Evolutionary conservation across 2,888 invertebrate species (phyloP), one percentile per base, ranked within the genome.

Genomic region (Eudasyphora cyanicolor): DNA sequence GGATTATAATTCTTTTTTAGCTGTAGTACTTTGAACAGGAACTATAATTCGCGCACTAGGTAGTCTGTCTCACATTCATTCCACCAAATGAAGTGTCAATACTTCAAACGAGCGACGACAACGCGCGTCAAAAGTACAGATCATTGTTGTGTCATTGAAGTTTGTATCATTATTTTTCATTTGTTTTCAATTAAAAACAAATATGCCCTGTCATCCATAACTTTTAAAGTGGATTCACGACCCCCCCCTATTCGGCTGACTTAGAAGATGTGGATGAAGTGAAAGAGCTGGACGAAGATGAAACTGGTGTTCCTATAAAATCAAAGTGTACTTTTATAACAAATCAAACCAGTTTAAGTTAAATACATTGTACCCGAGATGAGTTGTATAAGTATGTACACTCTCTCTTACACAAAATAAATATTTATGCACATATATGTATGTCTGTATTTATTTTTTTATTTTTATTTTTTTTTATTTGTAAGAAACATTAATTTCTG

Each of bases 101-200:
- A 45, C 45, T 12, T 12, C 2, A 6, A n/a, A n/a, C n/a, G 45
- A 5, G 7, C 38, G 38, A 5, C 38, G 69, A n/a, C n/a, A n/a
- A n/a, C n/a, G n/a, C n/a, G n/a, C n/a, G n/a, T n/a, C n/a, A 27
- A 76, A 73, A 64, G 51, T 42, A 70, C 19, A 70, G 54, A 71
- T 76, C 51, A 64, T 32, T 76, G 49, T 29, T 60, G 60, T 29
- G 14, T 45, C 14, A 45, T 24, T 27, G 3, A 24, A 8, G 12
- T 17, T 62, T 62, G 62, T 32, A 1, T 60, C 60, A 14, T n/a
- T n/a, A n/a, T 14, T 27, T 27, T 60, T 29, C n/a, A 29, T 27
- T 17, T 60, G 17, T 21, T 62, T 42, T 14, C 67, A 60, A 42
- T 67, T 14, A 60, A 24, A 60, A 67, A 38, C 62, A 3, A 24